phyloP scores from a whole-genome alignment of 92 coral and sea anemone genomes.

The Phenganax subtilis region DNA sequence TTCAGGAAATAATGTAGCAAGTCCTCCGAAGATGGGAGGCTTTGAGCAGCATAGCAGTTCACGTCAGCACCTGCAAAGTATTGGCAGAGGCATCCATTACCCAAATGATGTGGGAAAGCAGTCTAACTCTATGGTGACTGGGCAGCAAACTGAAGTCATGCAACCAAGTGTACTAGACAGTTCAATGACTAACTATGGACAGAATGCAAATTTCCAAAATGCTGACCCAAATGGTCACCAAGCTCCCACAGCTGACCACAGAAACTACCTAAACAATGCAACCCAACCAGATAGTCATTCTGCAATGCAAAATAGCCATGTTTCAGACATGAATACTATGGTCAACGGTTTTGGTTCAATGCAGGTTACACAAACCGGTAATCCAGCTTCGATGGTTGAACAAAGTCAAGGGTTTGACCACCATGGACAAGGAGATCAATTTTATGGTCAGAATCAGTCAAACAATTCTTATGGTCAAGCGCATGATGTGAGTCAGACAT shows the following conservation, averaged over 20 bases:
- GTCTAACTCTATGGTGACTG: neutral
- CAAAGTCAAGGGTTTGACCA: neutral
- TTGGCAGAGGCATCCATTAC: slow-evolving; percentile 26
- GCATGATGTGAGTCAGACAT: neutral
- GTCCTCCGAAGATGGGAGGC: neutral
- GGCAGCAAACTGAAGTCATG: neutral
- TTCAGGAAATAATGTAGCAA: neutral
- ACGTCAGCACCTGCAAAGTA: slow-evolving; percentile 3
- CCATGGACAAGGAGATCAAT: neutral
- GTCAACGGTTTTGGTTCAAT: slow-evolving; percentile 26
- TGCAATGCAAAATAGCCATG: neutral
- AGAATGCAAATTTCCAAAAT: neutral
- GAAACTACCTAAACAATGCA: neutral
- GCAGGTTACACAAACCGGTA: slow-evolving; percentile 24
- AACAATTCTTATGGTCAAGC: neutral
- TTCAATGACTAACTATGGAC: neutral
- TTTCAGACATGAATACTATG: slow-evolving; percentile 13
- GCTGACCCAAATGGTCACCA: neutral
- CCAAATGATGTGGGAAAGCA: neutral
- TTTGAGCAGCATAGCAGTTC: neutral
- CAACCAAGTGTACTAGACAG: neutral
- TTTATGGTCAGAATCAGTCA: neutral
- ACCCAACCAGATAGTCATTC: neutral
- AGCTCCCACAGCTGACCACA: neutral
- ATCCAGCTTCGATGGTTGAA: neutral